Base-by-base conservation (phyloP, 92 coral and sea anemone species). In the Epizoanthus scotinus region DNA sequence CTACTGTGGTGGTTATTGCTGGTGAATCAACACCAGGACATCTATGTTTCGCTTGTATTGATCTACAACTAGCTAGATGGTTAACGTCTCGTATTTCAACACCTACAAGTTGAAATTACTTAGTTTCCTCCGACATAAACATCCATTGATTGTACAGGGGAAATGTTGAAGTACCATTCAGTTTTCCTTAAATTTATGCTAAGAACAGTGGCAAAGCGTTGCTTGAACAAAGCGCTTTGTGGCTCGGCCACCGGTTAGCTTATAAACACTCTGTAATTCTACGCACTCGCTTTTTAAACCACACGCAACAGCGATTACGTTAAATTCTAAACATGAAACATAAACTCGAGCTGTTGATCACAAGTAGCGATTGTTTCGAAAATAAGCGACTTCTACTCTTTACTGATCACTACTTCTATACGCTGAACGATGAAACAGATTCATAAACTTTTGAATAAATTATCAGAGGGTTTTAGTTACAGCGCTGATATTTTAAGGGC, bases 211-310 rank as follows among this genome's bases (percentile, higher is more conserved):
- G 68, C 52, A 26, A 38, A 70, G 83, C 79, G 79, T 69, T 38
- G 57, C 60, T 58, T 79, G 93, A 84, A 84, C 92, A 86, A 79
- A 78, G 88, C 89, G 89, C 91, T 89, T 89, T 90, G 94, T 84
- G 77, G 78, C 68, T 47, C 8, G 61, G 66, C 97, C 97, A 92
- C 97, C 97, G 84, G 94, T 90, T 85, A 89, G 87, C 57, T 88
- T 91, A 59, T 71, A 75, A 75, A 75, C 61, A 59, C 34, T 75
- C 38, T 65, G 57, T 34, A 34, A 34, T 65, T 42, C 34, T 71
- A 86, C 78, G 55, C 81, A 31, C 52, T 77, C 74, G 77, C 72
- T 77, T 67, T 79, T 82, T 36, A 82, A 85, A 86, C 55, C 85
- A 90, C 82, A 77, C 83, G 61, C 75, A 83, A 74, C 84, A 64